A percentile compares a stretch with the other conserved stretches of the same genome.
phyloP scores from a whole-genome alignment of 2,888 invertebrate species.

The Caenorhabditis sulstoni region DNA sequence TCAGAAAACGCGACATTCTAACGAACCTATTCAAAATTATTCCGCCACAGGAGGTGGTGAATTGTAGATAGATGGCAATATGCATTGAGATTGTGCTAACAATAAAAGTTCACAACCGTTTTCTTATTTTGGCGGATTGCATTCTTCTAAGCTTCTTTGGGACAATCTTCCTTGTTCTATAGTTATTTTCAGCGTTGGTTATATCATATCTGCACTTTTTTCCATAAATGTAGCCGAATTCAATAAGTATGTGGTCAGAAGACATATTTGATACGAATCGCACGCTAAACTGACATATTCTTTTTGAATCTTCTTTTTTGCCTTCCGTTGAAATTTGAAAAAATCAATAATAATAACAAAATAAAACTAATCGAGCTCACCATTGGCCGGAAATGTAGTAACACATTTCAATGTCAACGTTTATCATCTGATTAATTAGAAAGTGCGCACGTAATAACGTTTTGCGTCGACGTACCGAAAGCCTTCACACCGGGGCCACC shows the following conservation, averaged over 20 bases:
- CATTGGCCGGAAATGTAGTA: constrained; percentile 6
- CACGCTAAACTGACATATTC: too few species aligned
- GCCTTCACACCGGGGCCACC: neutral
- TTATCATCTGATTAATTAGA: constrained; percentile 43
- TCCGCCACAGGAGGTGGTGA: neutral
- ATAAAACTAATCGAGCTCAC: neutral
- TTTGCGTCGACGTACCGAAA: neutral
- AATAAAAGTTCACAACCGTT: neutral
- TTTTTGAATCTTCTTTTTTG: too few species aligned
- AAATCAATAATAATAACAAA: neutral
- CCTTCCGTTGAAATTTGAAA: too few species aligned
- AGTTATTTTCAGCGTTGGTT: too few species aligned
- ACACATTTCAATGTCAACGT: constrained; percentile 1
- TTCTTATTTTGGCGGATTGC: too few species aligned
- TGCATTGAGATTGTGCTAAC: neutral
- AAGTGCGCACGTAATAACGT: constrained; percentile 19
- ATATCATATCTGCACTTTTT: too few species aligned
- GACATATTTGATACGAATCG: too few species aligned
- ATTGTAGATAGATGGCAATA: neutral
- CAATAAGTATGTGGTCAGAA: too few species aligned
- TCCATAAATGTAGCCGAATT: too few species aligned
- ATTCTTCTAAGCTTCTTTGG: too few species aligned
- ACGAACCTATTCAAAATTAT: constrained; percentile 4
- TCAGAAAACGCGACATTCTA: neutral
- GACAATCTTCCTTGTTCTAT: too few species aligned